Evolutionary conservation across 2,888 invertebrate genomes (phyloP).

Genomic region (Rotaria socialis): DNA sequence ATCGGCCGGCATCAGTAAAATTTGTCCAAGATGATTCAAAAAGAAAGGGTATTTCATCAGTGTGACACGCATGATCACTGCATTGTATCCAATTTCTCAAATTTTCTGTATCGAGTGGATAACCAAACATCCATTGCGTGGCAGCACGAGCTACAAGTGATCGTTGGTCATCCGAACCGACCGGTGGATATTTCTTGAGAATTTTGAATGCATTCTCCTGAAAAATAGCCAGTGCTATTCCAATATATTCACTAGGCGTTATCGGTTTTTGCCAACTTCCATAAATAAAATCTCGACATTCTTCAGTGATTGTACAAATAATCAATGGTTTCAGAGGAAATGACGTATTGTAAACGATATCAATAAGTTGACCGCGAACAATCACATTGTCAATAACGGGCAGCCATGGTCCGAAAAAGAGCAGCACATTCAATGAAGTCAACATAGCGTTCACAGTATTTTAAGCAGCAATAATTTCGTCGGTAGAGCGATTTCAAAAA

Average conservation of each 20-base stretch:
- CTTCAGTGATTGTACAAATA: conserved; percentile 51
- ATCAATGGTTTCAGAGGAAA: conserved; percentile 50
- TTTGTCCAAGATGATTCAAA: conserved; percentile 30
- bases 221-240: conserved; percentile 49
- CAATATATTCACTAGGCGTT: conserved; percentile 48
- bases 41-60: no score
- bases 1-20: conserved; percentile 41
- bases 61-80: no score
- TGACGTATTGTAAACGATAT: conserved; percentile 47
- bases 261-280: conserved; percentile 49
- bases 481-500: background rate
- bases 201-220: conserved; percentile 48
- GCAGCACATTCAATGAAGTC: conserved; percentile 52
- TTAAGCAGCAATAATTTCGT: conserved; percentile 51
- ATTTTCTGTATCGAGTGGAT: conserved; percentile 46
- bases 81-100: no score
- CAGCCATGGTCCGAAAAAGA: conserved; percentile 52
- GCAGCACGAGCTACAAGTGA: conserved; percentile 47
- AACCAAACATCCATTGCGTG: conserved; percentile 52
- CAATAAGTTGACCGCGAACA: conserved; percentile 50
- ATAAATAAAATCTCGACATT: conserved; percentile 51
- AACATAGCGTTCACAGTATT: conserved; percentile 48
- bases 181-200: conserved; percentile 49
- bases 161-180: conserved; percentile 47
- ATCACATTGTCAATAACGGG: conserved; percentile 51